Conservation (phyloP, 2,113 vertebrate genomes). For the Phrynosoma platyrhinos region DNA sequence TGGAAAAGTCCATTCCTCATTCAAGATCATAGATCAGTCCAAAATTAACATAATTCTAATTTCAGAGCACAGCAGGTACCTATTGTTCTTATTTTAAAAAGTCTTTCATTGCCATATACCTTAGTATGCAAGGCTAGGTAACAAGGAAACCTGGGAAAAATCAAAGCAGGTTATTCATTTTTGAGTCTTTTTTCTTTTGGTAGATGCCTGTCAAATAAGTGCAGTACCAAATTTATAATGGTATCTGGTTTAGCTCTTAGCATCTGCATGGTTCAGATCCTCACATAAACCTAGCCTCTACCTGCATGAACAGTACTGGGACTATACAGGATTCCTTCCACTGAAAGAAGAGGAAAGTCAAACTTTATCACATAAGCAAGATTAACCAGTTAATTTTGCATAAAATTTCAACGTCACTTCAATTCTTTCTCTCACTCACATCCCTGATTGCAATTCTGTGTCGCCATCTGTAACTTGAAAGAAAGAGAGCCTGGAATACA, state of each 20-base stretch:
- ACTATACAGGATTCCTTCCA: background rate
- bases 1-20: background rate
- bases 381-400: background rate
- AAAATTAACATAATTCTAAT: background rate
- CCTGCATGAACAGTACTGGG: background rate
- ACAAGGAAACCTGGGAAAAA: background rate
- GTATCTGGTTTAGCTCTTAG: background rate
- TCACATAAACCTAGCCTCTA: background rate
- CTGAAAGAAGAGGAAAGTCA: background rate
- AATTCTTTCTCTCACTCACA: background rate
- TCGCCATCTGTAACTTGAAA: background rate
- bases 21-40: background rate
- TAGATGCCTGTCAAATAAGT: background rate
- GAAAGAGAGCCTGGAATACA: background rate
- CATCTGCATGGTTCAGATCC: background rate
- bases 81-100: background rate
- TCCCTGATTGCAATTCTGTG: background rate
- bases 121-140: background rate
- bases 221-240: background rate
- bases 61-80: background rate
- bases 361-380: background rate
- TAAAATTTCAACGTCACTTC: background rate
- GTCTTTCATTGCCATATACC: background rate
- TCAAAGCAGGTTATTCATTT: background rate
- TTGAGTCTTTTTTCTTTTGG: background rate